A percentile compares a stretch with the other conserved stretches of the same genome.
These are phyloP conservation scores for Brienomyrus longianalis DNA, from an alignment of 2,113 vertebrate genomes.

Conservation along the genomic window DNA sequence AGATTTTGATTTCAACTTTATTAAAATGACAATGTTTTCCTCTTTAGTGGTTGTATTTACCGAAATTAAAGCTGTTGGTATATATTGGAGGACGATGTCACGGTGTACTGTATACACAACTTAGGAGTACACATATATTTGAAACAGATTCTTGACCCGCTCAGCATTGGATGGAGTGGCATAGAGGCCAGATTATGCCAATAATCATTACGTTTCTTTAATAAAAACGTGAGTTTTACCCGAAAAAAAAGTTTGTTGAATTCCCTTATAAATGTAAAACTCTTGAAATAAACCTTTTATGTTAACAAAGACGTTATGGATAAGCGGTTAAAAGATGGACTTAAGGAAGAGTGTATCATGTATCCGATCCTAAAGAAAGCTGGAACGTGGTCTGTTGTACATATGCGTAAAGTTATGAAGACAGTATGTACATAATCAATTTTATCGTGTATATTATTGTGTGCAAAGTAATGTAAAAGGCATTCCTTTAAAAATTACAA, in stretches of 20 bases:
- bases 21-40: not conserved
- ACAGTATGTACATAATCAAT: not conserved
- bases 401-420: not conserved
- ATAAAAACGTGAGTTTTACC: not conserved
- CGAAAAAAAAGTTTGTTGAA: not conserved
- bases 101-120: not conserved
- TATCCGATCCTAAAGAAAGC: not conserved
- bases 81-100: not conserved
- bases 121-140: not conserved
- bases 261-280: not conserved
- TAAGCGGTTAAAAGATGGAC: not conserved
- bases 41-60: not conserved
- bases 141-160: not conserved
- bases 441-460: not conserved
- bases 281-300: not conserved
- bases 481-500: not conserved
- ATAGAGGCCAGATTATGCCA: not conserved
- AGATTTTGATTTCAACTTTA: not conserved
- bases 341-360: not conserved
- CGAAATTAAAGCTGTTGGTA: not conserved
- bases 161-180: not conserved
- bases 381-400: not conserved
- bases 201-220: not conserved
- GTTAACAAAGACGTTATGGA: not conserved
- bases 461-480: not conserved